Evolutionary conservation across 2,888 invertebrate species (phyloP), one percentile per base, ranked within the genome.

Genomic region (Anthrax anthrax): DNA sequence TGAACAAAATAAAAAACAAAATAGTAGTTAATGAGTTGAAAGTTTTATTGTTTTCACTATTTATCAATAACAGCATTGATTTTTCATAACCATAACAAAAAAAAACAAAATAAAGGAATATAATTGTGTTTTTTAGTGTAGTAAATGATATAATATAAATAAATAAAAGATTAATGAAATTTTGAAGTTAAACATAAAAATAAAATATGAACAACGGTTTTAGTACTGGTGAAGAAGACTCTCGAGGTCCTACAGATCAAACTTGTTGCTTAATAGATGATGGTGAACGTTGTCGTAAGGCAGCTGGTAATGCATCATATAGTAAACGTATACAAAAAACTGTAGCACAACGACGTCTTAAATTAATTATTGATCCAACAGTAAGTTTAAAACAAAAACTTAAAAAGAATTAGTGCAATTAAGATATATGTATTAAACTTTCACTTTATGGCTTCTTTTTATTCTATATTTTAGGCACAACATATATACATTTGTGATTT

Each of bases 401-500:
- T 18, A 18, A 18, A 18, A 4, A 18, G 9, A 12, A 18, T 9
- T 18, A 12, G 12, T 38, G 8, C 4, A 38, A 16, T n/a, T 18
- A 38, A 18, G 17, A 18, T 18, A 36, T 13, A n/a, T 37, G 16
- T 37, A n/a, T 16, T 16, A 4, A n/a, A 16, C n/a, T 37, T 37
- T 37, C 8, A 16, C n/a, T 37, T 8, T 4, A 8, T 12, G 14
- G 10, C 4, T 34, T 34, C n/a, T 34, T 34, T n/a, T n/a, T 23
- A 23, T 23, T 23, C 8, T 23, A 23, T 23, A 23, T 23, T 64
- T 41, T 68, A 91, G 91, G 91, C 89, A 37, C 79, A 86, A 57
- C 95, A 96, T 64, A 90, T 87, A 57, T 95, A 96, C 65, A 96
- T 96, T 59, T 96, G 96, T 70, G 96, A 96, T 64, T 83, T 84